Conservation (phyloP, 2,113 vertebrate genomes). For the Hiodon tergisus region DNA sequence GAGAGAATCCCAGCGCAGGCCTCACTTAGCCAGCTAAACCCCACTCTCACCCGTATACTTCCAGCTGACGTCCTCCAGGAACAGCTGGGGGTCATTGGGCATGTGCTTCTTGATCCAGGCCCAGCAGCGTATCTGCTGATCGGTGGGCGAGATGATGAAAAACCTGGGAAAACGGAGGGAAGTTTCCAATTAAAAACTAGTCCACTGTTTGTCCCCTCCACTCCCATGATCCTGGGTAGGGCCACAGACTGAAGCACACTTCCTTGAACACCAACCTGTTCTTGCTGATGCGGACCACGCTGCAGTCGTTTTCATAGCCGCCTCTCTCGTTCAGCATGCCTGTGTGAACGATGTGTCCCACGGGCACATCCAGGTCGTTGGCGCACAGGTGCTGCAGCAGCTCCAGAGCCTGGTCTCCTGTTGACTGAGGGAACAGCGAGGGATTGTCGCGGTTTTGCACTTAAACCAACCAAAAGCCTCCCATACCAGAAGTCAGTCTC, state of each 20-base stretch:
- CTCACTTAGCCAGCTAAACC: no score
- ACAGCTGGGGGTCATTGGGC: slow-evolving; percentile 74
- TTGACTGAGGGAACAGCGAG: slow-evolving; percentile 57
- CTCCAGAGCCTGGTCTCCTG: slow-evolving; percentile 79
- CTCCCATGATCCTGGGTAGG: neutral
- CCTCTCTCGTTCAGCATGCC: slow-evolving; percentile 93
- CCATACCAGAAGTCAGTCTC: neutral
- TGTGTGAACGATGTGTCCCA: slow-evolving; percentile 92
- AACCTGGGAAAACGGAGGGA: slow-evolving; percentile 64
- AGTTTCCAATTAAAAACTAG: neutral
- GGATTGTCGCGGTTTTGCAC: neutral
- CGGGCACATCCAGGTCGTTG: slow-evolving; percentile 91
- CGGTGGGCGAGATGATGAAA: slow-evolving; percentile 95
- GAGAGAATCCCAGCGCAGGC: no score
- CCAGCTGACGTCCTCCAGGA: slow-evolving; percentile 93
- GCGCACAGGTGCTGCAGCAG: slow-evolving; percentile 85
- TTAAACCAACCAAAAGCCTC: neutral
- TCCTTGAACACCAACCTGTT: slow-evolving; percentile 69
- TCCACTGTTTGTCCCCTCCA: neutral
- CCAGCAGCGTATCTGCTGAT: slow-evolving; percentile 97
- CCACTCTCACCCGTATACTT: slow-evolving; percentile 83
- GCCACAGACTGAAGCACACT: neutral
- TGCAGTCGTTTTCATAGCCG: slow-evolving; percentile 97
- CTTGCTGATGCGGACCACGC: slow-evolving; percentile 85
- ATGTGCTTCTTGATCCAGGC: slow-evolving; percentile 88